phyloP scores from a whole-genome alignment of 2,113 vertebrate genomes.

The Eudyptes chrysolophus region DNA sequence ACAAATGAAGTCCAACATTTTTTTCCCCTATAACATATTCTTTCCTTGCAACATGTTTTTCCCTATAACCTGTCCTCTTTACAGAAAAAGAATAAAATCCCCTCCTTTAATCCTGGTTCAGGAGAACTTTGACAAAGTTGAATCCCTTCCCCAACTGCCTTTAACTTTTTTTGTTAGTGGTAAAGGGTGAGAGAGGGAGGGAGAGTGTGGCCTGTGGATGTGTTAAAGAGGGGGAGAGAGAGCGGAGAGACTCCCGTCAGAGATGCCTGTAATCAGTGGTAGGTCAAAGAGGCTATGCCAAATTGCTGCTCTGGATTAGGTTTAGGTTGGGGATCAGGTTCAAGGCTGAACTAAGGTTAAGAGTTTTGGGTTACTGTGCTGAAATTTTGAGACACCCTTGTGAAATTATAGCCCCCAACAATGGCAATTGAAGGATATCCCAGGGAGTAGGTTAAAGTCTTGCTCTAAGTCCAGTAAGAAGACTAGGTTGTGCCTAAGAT shows the following conservation, averaged over 20 bases:
- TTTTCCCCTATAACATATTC: neutral
- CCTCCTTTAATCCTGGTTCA: neutral
- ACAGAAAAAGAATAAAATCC: neutral
- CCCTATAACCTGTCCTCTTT: neutral
- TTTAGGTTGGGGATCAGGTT: slow-evolving; percentile 19
- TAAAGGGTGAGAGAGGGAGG: neutral
- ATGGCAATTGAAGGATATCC: neutral
- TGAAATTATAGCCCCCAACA: neutral
- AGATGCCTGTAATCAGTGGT: neutral
- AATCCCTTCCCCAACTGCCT: neutral
- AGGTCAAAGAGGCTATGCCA: neutral
- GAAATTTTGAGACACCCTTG: slow-evolving; percentile 35
- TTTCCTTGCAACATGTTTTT: neutral
- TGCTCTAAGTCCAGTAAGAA: neutral
- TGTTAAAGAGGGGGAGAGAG: neutral
- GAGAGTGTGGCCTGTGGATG: neutral
- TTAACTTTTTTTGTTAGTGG: neutral
- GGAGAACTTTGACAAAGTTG: neutral
- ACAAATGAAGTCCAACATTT: accelerated
- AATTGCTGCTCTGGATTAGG: neutral
- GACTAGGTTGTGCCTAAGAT: neutral
- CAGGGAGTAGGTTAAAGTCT: neutral
- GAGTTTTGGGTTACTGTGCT: neutral
- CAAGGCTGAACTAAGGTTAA: slow-evolving; percentile 30
- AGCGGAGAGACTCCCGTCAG: neutral